These are phyloP conservation scores for Schizotus pectinicornis DNA, from an alignment of 2,888 invertebrate genomes.

Conservation along the genomic window DNA sequence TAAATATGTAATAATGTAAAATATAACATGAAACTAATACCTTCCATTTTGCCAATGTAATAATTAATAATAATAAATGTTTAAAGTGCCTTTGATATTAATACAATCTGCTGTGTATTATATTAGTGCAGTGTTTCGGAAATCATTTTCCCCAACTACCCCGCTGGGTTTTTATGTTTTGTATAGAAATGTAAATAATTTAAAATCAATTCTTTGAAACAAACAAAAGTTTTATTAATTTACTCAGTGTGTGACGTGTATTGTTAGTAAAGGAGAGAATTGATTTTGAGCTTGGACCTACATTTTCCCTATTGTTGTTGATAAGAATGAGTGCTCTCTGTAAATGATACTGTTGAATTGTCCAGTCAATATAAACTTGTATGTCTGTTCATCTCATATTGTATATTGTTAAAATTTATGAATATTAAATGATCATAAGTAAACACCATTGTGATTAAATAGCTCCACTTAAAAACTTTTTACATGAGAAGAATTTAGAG, in stretches of 20 bases:
- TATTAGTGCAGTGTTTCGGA: conserved; percentile 28
- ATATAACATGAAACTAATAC: conserved; percentile 54
- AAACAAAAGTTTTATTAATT: conserved; percentile 12
- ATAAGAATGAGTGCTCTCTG: conserved; percentile 54
- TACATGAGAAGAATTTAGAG: neutral
- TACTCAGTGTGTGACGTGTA: conserved; percentile 17
- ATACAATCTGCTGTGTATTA: conserved; percentile 53
- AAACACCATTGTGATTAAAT: conserved; percentile 1
- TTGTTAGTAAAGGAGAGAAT: conserved; percentile 24
- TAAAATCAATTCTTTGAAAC: conserved; percentile 23
- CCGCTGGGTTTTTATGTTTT: conserved; percentile 7
- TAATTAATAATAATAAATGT: conserved; percentile 50
- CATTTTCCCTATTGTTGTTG: conserved; percentile 35
- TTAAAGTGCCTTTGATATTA: conserved; percentile 57
- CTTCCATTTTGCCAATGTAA: conserved; percentile 59
- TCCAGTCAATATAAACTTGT: conserved; percentile 60
- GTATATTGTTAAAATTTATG: conserved; percentile 59
- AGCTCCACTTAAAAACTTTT: neutral
- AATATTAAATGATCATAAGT: conserved; percentile 53
- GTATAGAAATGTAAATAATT: conserved; percentile 24
- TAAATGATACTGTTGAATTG: conserved; percentile 56
- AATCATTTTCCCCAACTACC: neutral
- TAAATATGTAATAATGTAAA: conserved; percentile 39
- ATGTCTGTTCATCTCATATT: conserved; percentile 60
- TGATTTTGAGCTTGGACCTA: conserved; percentile 25